Evolutionary conservation across 2,888 invertebrate species (phyloP), one percentile per base, ranked within the genome.

Genomic region (Tricholauxania praeusta): DNA sequence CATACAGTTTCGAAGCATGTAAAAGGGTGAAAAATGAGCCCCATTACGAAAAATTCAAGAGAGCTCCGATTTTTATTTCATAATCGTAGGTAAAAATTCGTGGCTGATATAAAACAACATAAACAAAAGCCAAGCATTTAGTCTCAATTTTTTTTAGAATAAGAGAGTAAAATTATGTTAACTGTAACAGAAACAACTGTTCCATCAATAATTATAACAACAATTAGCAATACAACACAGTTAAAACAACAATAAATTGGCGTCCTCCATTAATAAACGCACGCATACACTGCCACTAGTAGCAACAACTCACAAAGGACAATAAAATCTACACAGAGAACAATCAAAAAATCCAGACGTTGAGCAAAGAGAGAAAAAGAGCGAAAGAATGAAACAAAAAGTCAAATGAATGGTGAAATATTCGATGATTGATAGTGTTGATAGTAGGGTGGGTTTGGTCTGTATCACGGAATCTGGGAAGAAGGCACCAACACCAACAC

Each of bases 211-310:
- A 67, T 66, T 49, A 59, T 74, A 76, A 71, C 53, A 72, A 59
- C 62, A 62, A 52, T 32, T 14, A 52, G 28, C 15, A 69, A 32
- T n/a, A 28, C 10, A 63, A 19, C 28, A 49, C 10, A 7, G 10
- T 39, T 7, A 39, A 39, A 39, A 32, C 28, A 65, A 60, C 64
- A 68, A 72, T 73, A 72, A 75, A 75, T 75, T 75, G 75, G 73
- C 75, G 72, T 75, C 73, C 75, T 75, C 73, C 75, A 75, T 75
- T 75, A 72, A 74, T 74, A 62, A 70, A 72, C 67, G 51, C 70
- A 53, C 70, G 53, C 62, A 39, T 15, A 51, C 51, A 22, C 6
- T 51, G 49, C 51, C 15, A 64, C 19, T 22, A 47, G n/a, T 52
- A n/a, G 62, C 39, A 39, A 10, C 32, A 60, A 12, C 60, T 28